These are phyloP conservation scores for Bhutanitis thaidina DNA, from an alignment of 2,888 invertebrate genomes.

Conservation along the genomic window DNA sequence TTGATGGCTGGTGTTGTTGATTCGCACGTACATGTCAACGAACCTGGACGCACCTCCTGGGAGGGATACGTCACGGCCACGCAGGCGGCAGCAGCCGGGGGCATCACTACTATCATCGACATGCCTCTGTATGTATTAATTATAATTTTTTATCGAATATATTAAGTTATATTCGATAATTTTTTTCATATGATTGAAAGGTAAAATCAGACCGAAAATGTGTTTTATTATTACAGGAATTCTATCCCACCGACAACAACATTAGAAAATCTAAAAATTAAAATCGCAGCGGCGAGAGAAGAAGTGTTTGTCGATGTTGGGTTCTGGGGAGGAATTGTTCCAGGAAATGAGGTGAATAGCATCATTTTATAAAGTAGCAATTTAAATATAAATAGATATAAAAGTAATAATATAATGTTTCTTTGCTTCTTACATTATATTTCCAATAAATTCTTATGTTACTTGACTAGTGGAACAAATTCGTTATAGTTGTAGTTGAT, in stretches of 20 bases:
- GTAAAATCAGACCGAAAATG: neutral
- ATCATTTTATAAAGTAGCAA: too few relatives aligned
- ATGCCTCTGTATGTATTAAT: slow-evolving; percentile 82
- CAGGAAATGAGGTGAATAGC: slow-evolving; percentile 77
- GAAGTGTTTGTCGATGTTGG: slow-evolving; percentile 84
- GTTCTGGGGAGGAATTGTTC: slow-evolving; percentile 87
- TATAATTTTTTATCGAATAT: neutral
- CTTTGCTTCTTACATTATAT: too few relatives aligned
- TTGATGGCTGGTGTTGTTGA: slow-evolving; percentile 86
- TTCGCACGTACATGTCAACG: slow-evolving; percentile 85
- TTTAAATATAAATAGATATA: too few relatives aligned
- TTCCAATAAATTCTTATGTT: too few relatives aligned
- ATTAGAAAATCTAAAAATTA: slow-evolving; percentile 78
- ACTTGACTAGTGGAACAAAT: too few relatives aligned
- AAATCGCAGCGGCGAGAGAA: slow-evolving; percentile 78
- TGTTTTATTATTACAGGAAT: slow-evolving; percentile 67
- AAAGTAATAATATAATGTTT: too few relatives aligned
- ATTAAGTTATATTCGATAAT: neutral
- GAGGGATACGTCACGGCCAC: slow-evolving; percentile 86
- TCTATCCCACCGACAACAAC: slow-evolving; percentile 86
- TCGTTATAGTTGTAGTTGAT: too few relatives aligned
- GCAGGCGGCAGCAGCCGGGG: slow-evolving; percentile 85
- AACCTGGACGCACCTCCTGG: slow-evolving; percentile 85
- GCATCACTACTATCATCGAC: slow-evolving; percentile 85
- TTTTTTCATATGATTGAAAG: neutral